A percentile compares a stretch with the other conserved stretches of the same genome.
These are phyloP conservation scores for Dione vanillae DNA, from an alignment of 2,888 invertebrate species.

Conservation along the genomic window DNA sequence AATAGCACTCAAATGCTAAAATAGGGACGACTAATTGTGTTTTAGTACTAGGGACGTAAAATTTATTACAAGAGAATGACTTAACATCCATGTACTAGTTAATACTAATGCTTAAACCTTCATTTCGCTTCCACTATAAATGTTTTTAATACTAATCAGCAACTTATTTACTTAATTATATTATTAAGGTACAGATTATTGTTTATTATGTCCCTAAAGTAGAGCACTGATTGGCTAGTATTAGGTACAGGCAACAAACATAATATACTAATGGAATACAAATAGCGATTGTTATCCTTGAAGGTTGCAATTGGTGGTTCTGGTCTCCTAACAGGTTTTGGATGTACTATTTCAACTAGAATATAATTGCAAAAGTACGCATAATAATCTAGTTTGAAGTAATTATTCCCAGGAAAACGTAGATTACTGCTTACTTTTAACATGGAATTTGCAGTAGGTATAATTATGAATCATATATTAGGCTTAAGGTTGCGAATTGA, in stretches of 20 bases:
- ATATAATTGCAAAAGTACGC: slow-evolving; percentile 24
- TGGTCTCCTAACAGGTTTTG: slow-evolving; percentile 48
- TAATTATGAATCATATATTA: not conserved
- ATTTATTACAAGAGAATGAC: too few species aligned
- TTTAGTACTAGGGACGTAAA: too few species aligned
- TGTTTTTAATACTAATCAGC: too few species aligned
- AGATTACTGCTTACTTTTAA: not conserved
- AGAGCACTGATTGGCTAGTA: not conserved
- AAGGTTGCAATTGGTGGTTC: slow-evolving; percentile 56
- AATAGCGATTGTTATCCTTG: slow-evolving; percentile 51
- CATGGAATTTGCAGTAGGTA: not conserved
- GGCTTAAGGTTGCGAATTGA: not conserved
- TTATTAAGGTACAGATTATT: too few species aligned
- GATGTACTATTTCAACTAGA: slow-evolving; percentile 55
- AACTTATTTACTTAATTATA: too few species aligned
- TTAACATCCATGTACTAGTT: too few species aligned
- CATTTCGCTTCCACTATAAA: too few species aligned
- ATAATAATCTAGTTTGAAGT: slow-evolving; percentile 15
- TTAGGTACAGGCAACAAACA: not conserved
- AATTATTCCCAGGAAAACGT: slow-evolving; percentile 14
- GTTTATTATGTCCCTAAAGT: not conserved
- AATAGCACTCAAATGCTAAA: too few species aligned
- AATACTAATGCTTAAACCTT: too few species aligned
- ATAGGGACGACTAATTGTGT: too few species aligned
- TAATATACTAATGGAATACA: not conserved